A percentile compares a stretch with the other conserved stretches of the same genome.
phyloP scores from a whole-genome alignment of 2,797 vertebrate genomes.

The Typhlichthys eigenmanni region DNA sequence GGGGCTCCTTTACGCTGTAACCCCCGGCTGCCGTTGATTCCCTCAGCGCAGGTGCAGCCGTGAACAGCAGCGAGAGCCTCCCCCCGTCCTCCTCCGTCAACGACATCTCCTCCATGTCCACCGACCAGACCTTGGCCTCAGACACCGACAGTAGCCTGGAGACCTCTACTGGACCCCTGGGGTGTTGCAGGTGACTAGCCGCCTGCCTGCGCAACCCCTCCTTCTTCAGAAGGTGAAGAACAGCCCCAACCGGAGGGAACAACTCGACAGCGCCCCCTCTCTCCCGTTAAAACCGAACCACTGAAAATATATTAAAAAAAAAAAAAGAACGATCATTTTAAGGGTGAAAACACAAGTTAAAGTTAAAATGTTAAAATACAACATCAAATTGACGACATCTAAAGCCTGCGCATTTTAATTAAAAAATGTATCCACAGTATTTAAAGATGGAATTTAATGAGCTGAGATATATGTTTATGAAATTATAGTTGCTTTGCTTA shows the following conservation, averaged over 20 bases:
- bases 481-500: constrained; percentile 96
- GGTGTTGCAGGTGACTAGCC: constrained; percentile 99
- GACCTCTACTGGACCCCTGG: constrained; percentile 97
- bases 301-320: constrained; percentile 37
- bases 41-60: constrained; percentile 99
- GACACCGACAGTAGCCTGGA: constrained; percentile 99
- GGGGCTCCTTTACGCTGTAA: constrained; percentile 83
- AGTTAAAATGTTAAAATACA: constrained; percentile 53
- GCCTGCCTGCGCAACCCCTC: constrained; percentile 99
- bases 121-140: constrained; percentile 98
- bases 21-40: constrained; percentile 89
- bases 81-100: constrained; percentile 98
- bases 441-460: constrained; percentile 70
- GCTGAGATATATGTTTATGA: constrained; percentile 89
- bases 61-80: constrained; percentile 99
- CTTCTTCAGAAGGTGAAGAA: constrained; percentile 97
- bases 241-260: constrained; percentile 12
- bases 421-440: constrained; percentile 71
- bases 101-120: constrained; percentile 99
- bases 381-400: constrained; percentile 66
- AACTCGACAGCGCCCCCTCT: background rate
- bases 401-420: constrained; percentile 88
- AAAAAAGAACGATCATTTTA: constrained; percentile 55
- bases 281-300: constrained; percentile 22
- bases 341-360: constrained; percentile 64